Percentiles rank a stretch among this genome's conserved stretches.
Conservation (phyloP, 2,797 vertebrate species). For the Rhinogobio ventralis region DNA sequence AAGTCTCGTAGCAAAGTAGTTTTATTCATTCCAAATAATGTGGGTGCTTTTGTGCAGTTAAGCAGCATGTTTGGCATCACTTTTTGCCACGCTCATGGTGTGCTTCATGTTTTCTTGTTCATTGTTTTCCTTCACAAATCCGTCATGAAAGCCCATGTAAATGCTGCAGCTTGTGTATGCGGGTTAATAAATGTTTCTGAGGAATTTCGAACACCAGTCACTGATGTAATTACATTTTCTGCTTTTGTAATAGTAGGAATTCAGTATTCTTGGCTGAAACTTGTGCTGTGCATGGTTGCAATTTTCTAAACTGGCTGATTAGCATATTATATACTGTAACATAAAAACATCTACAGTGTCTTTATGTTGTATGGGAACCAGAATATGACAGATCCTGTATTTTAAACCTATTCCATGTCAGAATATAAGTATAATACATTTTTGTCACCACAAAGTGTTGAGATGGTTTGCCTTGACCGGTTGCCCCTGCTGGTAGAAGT, state of each 20-base stretch:
- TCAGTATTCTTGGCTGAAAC: slow-evolving; percentile 47
- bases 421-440: neutral
- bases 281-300: slow-evolving; percentile 44
- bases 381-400: neutral
- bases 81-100: slow-evolving; percentile 32
- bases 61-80: slow-evolving; percentile 36
- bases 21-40: slow-evolving; percentile 11
- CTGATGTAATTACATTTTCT: slow-evolving; percentile 61
- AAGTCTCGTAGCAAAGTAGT: neutral
- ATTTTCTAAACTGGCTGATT: neutral
- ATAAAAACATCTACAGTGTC: neutral
- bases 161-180: slow-evolving; percentile 46
- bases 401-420: neutral
- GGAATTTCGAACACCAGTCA: slow-evolving; percentile 58
- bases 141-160: slow-evolving; percentile 50
- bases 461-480: neutral
- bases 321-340: neutral
- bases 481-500: neutral
- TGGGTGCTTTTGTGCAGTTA: slow-evolving; percentile 22
- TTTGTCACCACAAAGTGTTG: neutral
- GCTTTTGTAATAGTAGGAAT: slow-evolving; percentile 29
- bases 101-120: slow-evolving; percentile 42
- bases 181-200: slow-evolving; percentile 54
- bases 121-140: slow-evolving; percentile 54
- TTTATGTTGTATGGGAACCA: neutral